These are phyloP conservation scores for Calliscelio sp. DNA, from an alignment of 2,888 invertebrate genomes.

Conservation along the genomic window DNA sequence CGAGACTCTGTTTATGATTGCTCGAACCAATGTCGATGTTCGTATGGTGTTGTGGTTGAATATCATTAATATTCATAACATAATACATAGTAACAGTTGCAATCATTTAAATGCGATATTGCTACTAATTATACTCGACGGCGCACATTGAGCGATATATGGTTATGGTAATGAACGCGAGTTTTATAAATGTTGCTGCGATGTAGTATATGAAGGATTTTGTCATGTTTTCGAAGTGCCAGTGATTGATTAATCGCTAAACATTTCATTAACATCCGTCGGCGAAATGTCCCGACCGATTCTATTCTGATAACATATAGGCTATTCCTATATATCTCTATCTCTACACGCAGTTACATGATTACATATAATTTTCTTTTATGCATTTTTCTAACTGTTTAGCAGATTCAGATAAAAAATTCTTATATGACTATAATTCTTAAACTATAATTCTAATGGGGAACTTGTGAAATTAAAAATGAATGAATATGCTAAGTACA, in stretches of 20 bases:
- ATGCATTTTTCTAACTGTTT: background rate
- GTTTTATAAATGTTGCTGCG: slow-evolving; percentile 57
- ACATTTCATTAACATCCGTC: slow-evolving; percentile 64
- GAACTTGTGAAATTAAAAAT: too few species aligned
- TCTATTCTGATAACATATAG: slow-evolving; percentile 34
- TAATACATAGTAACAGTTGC: slow-evolving; percentile 54
- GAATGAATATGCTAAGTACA: too few species aligned
- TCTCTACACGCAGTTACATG: background rate
- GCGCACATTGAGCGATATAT: slow-evolving; percentile 42
- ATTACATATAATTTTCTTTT: slow-evolving; percentile 33
- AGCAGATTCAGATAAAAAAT: background rate
- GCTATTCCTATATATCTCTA: slow-evolving; percentile 25
- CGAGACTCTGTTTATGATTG: background rate
- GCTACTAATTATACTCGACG: slow-evolving; percentile 62
- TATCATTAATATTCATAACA: slow-evolving; percentile 56
- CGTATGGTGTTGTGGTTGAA: slow-evolving; percentile 24
- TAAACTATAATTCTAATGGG: too few species aligned
- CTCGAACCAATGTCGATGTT: slow-evolving; percentile 31
- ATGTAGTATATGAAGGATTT: slow-evolving; percentile 52
- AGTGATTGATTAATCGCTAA: slow-evolving; percentile 59
- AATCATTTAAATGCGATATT: slow-evolving; percentile 62
- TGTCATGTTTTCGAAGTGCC: slow-evolving; percentile 67
- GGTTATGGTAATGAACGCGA: slow-evolving; percentile 61
- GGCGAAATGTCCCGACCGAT: slow-evolving; percentile 50
- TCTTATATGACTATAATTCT: background rate